These are phyloP conservation scores for Brienomyrus brachyistius DNA, from an alignment of 2,113 vertebrate species.

Conservation along the genomic window DNA sequence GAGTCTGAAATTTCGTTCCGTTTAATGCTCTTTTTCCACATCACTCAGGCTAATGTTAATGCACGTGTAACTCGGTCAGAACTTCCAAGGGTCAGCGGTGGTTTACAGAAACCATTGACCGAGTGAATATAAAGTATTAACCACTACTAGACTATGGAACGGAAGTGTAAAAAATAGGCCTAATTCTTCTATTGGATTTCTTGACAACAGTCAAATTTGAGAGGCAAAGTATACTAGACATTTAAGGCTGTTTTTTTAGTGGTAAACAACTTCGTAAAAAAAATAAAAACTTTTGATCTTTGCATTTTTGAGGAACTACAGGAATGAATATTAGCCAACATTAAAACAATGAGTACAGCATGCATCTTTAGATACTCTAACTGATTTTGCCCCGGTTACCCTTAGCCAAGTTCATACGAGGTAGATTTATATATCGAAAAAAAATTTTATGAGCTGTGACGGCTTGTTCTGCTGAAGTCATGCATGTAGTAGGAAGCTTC, in stretches of 20 bases:
- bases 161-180: neutral
- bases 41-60: neutral
- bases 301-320: neutral
- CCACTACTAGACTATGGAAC: neutral
- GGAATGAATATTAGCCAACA: neutral
- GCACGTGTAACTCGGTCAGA: neutral
- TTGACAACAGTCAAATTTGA: neutral
- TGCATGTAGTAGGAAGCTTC: neutral
- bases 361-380: neutral
- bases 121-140: neutral
- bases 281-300: neutral
- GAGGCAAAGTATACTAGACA: neutral
- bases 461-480: neutral
- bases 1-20: neutral
- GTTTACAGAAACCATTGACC: neutral
- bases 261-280: neutral
- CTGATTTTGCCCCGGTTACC: neutral
- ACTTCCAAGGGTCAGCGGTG: neutral
- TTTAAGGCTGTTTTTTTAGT: neutral
- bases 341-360: neutral
- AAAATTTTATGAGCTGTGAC: neutral
- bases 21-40: neutral
- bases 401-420: neutral
- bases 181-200: neutral
- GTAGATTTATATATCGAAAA: constrained; percentile 1